A percentile compares a stretch with the other conserved stretches of the same genome.
These are phyloP conservation scores for Cephus sareptanus DNA, from an alignment of 2,888 invertebrate species.

Conservation along the genomic window DNA sequence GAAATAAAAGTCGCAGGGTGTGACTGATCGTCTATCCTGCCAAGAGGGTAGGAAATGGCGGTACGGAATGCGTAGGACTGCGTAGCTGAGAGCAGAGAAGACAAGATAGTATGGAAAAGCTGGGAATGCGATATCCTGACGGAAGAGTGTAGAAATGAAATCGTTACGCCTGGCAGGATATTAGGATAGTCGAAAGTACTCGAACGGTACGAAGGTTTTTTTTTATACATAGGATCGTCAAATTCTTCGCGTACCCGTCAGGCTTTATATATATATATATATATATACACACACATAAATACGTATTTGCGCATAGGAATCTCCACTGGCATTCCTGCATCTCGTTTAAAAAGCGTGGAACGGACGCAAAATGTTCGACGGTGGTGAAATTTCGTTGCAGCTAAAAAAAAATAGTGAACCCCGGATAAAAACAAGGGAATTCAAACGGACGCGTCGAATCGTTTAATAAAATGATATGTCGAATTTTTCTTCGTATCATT, in stretches of 20 bases:
- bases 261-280: not conserved
- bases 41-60: constrained; percentile 17
- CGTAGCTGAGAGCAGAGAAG: not conserved
- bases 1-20: constrained; percentile 61
- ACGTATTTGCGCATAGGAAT: not conserved
- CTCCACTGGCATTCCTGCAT: not conserved
- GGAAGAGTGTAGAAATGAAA: constrained; percentile 37
- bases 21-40: constrained; percentile 57
- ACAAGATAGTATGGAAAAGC: constrained; percentile 18
- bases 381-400: not conserved
- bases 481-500: not conserved
- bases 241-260: not conserved
- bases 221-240: not conserved
- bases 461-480: not conserved
- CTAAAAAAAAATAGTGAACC: not conserved
- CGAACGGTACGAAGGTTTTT: not conserved
- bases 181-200: constrained; percentile 37
- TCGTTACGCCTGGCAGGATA: constrained; percentile 45
- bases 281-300: too few relatives aligned
- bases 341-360: not conserved
- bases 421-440: not conserved
- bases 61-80: constrained; percentile 21
- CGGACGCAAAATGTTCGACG: not conserved
- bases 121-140: not conserved
- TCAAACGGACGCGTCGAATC: not conserved